A percentile compares a stretch with the other conserved stretches of the same genome.
Evolutionary conservation across 1,140 invertebrate species (phyloP).

Genomic region (Mamestra configurata): DNA sequence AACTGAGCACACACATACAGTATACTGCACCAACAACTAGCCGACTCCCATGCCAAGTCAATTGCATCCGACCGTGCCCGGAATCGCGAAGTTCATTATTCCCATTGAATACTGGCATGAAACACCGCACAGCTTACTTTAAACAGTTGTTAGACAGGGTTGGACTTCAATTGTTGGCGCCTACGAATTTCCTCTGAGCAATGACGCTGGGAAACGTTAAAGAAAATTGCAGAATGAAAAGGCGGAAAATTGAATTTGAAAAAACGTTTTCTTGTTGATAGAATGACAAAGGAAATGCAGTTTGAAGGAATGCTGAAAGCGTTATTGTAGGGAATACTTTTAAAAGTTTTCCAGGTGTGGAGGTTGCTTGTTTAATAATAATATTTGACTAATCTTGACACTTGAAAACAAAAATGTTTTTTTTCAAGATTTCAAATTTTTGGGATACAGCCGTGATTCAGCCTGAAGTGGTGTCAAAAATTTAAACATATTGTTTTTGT

Average conservation of each 20-base stretch:
- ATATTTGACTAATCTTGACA: too few relatives aligned
- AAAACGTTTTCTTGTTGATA: too few relatives aligned
- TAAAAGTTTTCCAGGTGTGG: too few relatives aligned
- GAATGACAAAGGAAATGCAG: too few relatives aligned
- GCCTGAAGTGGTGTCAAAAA: too few relatives aligned
- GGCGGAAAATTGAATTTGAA: too few relatives aligned
- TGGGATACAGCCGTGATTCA: too few relatives aligned
- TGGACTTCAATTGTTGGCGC: slow-evolving; percentile 3
- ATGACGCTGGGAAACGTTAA: not conserved
- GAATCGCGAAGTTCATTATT: slow-evolving; percentile 59
- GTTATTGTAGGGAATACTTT: too few relatives aligned
- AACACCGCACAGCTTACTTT: slow-evolving; percentile 48
- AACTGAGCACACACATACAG: not conserved
- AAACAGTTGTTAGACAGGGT: slow-evolving; percentile 7
- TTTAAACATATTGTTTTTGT: too few relatives aligned
- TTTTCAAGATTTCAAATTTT: too few relatives aligned
- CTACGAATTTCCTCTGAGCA: slow-evolving; percentile 25
- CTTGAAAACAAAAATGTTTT: too few relatives aligned
- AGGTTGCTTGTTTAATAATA: too few relatives aligned
- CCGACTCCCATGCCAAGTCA: slow-evolving; percentile 38
- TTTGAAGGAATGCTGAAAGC: not conserved
- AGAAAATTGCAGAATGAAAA: slow-evolving; percentile 10
- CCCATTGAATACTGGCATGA: slow-evolving; percentile 57
- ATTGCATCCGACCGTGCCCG: slow-evolving; percentile 53
- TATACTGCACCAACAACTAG: slow-evolving; percentile 9